Base-by-base conservation (phyloP, 2,888 invertebrate species). In the Drosophila histrio region DNA sequence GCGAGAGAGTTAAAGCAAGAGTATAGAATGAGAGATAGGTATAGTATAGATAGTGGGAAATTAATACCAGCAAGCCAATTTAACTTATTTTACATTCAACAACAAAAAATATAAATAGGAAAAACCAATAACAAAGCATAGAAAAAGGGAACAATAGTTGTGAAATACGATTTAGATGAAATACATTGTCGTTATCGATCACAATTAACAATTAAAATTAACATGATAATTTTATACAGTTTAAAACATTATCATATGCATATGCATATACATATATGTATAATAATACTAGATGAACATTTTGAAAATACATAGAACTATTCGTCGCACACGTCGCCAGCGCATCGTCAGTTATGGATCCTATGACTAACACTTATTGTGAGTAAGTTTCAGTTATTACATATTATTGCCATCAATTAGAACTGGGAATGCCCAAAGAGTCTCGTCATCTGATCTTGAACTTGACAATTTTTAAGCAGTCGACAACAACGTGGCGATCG, bases 181-280 rank as follows among this genome's bases (percentile, higher is more conserved):
- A 63, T 69, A 62, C 30, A 30, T 22, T 4, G 22, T 62, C 53
- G 22, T 17, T 71, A 36, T 52, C 72, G 60, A 64, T 70, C 53
- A 67, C 63, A 69, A n/a, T n/a, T 52, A 56, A 46, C 60, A 63
- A 67, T 73, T 65, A 82, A 67, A 63, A 67, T 73, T 65, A 82
- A 67, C 63, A 81, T 44, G 38, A 56, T 69, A 65, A 64, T 76
- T 79, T 62, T 77, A 63, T 68, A 43, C 53, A 28, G 8, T 28
- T n/a, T n/a, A 13, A 32, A n/a, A 53, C 60, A 65, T 44, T 60
- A n/a, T n/a, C n/a, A n/a, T n/a, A n/a, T n/a, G n/a, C n/a, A n/a
- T n/a, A n/a, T n/a, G n/a, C n/a, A n/a, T n/a, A 61, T 61, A 72
- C 50, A 67, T 65, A 66, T 57, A 76, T n/a, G n/a, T n/a, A n/a